These are phyloP conservation scores for Sinella curviseta DNA, from an alignment of 1,140 invertebrate species.

Conservation along the genomic window DNA sequence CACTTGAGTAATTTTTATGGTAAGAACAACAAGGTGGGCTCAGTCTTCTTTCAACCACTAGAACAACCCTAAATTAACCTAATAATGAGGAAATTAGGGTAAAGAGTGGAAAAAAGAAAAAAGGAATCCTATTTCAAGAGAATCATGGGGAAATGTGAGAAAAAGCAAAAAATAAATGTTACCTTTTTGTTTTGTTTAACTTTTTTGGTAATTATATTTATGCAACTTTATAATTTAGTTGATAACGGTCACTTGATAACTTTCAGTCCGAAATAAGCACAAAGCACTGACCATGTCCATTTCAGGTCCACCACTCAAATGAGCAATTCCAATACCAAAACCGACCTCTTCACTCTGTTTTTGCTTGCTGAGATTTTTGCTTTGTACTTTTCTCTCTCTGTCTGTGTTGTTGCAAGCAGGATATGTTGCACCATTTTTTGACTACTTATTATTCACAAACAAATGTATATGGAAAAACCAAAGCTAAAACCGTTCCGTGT, in stretches of 20 bases:
- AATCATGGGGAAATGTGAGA: not conserved
- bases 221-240: not conserved
- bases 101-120: not conserved
- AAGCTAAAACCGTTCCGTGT: slow-evolving; percentile 8
- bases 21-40: not conserved
- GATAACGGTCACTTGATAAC: not conserved
- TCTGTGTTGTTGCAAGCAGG: too few relatives aligned
- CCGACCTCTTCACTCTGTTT: not conserved
- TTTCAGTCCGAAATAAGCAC: not conserved
- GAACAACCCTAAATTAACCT: slow-evolving; percentile 3
- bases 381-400: too few relatives aligned
- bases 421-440: too few relatives aligned
- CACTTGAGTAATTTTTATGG: not conserved
- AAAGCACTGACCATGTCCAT: too few relatives aligned
- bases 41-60: not conserved
- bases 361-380: too few relatives aligned
- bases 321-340: not conserved
- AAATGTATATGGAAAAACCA: not conserved
- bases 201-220: not conserved
- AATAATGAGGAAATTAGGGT: not conserved
- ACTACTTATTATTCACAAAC: not conserved
- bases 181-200: not conserved
- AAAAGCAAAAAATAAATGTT: not conserved
- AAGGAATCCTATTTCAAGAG: too few relatives aligned
- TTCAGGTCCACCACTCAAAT: not conserved